phyloP scores from a whole-genome alignment of 2,113 vertebrate genomes.

The Pandion haliaetus region DNA sequence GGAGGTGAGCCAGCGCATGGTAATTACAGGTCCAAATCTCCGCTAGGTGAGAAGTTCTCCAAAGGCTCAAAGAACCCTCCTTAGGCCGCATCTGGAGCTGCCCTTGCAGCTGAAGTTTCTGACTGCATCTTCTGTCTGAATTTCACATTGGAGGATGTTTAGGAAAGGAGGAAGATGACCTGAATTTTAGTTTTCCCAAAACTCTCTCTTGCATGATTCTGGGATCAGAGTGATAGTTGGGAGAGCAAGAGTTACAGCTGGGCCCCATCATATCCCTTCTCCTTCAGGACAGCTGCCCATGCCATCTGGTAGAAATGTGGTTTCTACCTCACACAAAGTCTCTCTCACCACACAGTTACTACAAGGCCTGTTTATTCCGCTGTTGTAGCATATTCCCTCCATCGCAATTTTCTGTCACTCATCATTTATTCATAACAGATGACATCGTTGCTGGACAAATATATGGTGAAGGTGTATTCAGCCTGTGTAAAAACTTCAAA shows the following conservation, averaged over 20 bases:
- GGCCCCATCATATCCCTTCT: background rate
- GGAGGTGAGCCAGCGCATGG: background rate
- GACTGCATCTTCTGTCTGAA: background rate
- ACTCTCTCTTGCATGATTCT: background rate
- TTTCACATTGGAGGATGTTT: background rate
- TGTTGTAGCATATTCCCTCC: background rate
- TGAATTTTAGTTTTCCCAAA: background rate
- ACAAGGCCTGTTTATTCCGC: background rate
- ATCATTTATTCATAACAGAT: constrained; percentile 33
- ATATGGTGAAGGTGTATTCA: background rate
- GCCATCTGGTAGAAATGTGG: background rate
- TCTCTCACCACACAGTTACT: background rate
- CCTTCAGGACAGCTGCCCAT: background rate
- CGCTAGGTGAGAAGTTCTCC: background rate
- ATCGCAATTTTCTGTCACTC: background rate
- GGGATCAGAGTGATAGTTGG: background rate
- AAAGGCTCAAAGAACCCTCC: background rate
- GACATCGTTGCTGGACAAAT: background rate
- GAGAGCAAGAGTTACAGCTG: background rate
- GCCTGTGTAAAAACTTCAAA: background rate
- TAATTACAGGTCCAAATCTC: background rate
- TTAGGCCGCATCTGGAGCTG: background rate
- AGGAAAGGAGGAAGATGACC: background rate
- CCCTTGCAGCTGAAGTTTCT: background rate
- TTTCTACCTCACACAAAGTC: constrained; percentile 26